Evolutionary conservation across 2,888 invertebrate genomes (phyloP).

Genomic region (Papilio elwesi): DNA sequence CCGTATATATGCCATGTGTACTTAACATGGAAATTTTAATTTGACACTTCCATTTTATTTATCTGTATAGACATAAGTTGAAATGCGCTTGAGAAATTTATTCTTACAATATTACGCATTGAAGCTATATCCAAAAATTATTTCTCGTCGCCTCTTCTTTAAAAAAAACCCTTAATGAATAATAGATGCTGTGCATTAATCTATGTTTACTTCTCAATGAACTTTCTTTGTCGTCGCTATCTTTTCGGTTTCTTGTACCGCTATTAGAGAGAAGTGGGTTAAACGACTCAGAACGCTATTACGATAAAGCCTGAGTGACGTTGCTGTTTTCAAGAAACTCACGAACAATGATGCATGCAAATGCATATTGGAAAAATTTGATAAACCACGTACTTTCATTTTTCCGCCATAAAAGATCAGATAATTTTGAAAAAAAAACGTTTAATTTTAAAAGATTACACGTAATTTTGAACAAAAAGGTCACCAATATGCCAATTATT

Average conservation of each 20-base stretch:
- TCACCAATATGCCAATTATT: too few relatives aligned
- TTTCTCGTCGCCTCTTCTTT: conserved; percentile 35
- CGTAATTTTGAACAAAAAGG: too few relatives aligned
- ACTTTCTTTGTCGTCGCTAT: conserved; percentile 38
- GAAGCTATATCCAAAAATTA: not conserved
- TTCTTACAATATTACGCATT: not conserved
- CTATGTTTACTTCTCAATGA: conserved; percentile 28
- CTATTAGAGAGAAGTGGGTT: conserved; percentile 53
- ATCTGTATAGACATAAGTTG: too few relatives aligned
- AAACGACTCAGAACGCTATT: conserved; percentile 61
- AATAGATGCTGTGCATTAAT: conserved; percentile 22
- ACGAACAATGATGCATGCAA: conserved; percentile 68
- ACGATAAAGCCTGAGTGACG: conserved; percentile 70
- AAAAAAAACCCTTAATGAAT: conserved; percentile 16
- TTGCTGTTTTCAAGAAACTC: conserved; percentile 62
- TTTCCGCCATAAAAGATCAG: conserved; percentile 3
- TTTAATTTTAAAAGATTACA: too few relatives aligned
- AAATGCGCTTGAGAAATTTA: not conserved
- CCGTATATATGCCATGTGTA: too few relatives aligned
- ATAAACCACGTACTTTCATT: conserved; percentile 64
- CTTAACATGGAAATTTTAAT: too few relatives aligned
- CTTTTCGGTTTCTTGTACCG: conserved; percentile 35
- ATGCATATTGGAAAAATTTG: conserved; percentile 70
- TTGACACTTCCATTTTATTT: too few relatives aligned
- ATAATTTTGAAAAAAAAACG: not conserved